A percentile compares a stretch with the other conserved stretches of the same genome.
Conservation (phyloP, 2,113 vertebrate genomes). For the Syrrhaptes paradoxus region DNA sequence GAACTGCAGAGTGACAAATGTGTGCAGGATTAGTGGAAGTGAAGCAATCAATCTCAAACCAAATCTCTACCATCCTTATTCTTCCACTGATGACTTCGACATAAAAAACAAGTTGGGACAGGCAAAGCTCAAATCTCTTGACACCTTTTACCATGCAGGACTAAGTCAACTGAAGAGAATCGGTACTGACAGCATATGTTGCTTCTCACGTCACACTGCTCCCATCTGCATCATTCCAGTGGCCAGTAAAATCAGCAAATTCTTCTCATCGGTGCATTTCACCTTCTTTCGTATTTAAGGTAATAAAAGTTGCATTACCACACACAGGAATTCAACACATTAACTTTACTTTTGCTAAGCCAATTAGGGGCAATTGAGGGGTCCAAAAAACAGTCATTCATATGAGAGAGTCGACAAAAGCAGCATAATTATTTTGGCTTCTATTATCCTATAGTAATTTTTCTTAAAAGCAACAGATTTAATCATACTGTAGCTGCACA, state of each 20-base stretch:
- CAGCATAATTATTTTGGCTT: background rate
- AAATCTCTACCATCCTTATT: background rate
- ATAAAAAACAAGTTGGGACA: background rate
- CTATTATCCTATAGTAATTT: background rate
- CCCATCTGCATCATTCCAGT: background rate
- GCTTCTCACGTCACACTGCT: background rate
- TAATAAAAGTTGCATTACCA: background rate
- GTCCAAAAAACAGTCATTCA: background rate
- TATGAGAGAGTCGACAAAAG: background rate
- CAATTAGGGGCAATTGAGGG: background rate
- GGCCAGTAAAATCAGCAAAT: background rate
- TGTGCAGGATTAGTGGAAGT: background rate
- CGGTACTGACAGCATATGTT: background rate
- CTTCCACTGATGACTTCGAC: background rate
- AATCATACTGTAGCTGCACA: background rate
- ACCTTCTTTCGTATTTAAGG: background rate
- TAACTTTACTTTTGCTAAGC: background rate
- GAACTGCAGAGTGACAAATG: background rate
- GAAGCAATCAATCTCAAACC: background rate
- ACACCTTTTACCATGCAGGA: background rate
- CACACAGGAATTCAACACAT: background rate
- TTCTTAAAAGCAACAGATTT: background rate
- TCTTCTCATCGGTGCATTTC: background rate
- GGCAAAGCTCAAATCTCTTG: background rate
- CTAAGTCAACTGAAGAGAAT: background rate